Conservation (phyloP, 2,113 vertebrate genomes). For the Tupaia tana region DNA sequence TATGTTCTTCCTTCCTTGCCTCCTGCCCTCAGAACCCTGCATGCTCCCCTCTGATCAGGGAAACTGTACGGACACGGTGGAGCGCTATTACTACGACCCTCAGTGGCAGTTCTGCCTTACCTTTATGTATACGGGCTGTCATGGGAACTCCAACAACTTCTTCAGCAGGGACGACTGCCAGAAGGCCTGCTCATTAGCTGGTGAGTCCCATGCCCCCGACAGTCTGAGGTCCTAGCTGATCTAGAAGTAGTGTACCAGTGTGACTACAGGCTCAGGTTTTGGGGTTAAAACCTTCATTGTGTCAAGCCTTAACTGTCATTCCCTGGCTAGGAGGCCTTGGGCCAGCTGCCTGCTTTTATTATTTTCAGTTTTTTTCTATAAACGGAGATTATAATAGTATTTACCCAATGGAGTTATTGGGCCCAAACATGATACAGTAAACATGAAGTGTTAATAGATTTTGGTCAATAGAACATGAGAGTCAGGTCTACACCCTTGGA, state of each 20-base stretch:
- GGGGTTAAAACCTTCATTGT: not conserved
- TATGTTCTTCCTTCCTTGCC: not conserved
- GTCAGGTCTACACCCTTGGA: not conserved
- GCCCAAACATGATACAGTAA: not conserved
- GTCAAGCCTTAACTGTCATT: not conserved
- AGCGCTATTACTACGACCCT: constrained; percentile 60
- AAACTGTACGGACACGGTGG: fast-evolving
- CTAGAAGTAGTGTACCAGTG: not conserved
- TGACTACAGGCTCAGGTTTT: not conserved
- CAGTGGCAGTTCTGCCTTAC: not conserved
- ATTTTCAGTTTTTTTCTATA: constrained; percentile 19
- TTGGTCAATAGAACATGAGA: not conserved
- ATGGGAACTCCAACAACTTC: constrained; percentile 74
- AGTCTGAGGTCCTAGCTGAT: not conserved
- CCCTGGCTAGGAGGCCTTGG: not conserved
- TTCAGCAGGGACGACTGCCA: not conserved
- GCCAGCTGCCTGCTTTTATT: not conserved
- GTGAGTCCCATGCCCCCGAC: constrained; percentile 42
- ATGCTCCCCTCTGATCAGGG: not conserved
- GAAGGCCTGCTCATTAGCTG: not conserved
- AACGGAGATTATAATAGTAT: not conserved
- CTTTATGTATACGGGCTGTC: constrained; percentile 36
- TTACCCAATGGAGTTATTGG: not conserved
- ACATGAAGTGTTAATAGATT: not conserved
- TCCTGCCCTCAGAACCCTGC: constrained; percentile 72